Evolutionary conservation across 2,797 vertebrate species (phyloP).

Genomic region (Xenentodon cancila): DNA sequence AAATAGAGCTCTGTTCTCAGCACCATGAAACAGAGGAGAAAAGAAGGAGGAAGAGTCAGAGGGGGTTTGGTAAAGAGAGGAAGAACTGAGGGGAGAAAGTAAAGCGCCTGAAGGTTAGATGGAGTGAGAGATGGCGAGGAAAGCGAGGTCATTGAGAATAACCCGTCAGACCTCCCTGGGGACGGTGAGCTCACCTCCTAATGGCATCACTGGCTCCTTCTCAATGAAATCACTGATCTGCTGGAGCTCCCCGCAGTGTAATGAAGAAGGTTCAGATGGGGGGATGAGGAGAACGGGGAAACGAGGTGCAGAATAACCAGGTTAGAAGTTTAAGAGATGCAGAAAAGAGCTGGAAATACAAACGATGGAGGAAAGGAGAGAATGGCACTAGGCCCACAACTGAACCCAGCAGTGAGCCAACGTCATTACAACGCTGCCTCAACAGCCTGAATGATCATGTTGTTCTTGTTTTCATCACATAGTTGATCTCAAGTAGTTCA

Average conservation of each 20-base stretch:
- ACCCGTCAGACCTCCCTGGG: constrained; percentile 64
- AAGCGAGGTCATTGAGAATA: constrained; percentile 76
- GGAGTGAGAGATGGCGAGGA: constrained; percentile 45
- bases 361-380: constrained; percentile 4
- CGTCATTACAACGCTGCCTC: constrained; percentile 6
- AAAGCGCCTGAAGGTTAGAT: constrained; percentile 34
- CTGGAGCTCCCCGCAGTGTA: constrained; percentile 54
- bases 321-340: constrained; percentile 22
- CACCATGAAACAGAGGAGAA: constrained; percentile 70
- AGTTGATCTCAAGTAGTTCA: not conserved
- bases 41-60: constrained; percentile 31
- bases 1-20: constrained; percentile 85
- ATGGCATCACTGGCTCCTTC: constrained; percentile 78
- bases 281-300: constrained; percentile 2
- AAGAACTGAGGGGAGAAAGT: constrained; percentile 34
- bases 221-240: constrained; percentile 85
- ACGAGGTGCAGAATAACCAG: constrained; percentile 34
- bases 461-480: not conserved
- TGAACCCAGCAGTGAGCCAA: not conserved
- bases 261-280: constrained; percentile 62
- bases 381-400: constrained; percentile 4
- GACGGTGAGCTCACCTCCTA: constrained; percentile 84
- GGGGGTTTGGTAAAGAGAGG: constrained; percentile 21
- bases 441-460: not conserved
- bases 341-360: not conserved